Base-by-base conservation (phyloP, 2,797 vertebrate species). In the Crocodylus rhombifer region DNA sequence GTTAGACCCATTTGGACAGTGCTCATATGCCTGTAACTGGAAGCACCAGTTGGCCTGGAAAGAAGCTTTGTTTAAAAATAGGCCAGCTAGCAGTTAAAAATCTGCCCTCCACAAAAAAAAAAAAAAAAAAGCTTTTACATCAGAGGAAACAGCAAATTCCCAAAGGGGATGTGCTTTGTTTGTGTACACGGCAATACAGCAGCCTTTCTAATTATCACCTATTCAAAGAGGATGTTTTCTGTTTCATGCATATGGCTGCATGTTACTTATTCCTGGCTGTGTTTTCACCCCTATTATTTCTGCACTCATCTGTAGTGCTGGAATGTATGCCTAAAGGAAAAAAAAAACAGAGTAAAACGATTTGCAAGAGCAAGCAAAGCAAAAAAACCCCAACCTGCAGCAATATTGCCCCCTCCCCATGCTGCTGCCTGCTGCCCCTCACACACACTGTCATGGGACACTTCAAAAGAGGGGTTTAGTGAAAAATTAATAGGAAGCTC, bases 121-220 rank as follows among this genome's bases (percentile, higher is more conserved):
- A 13, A 57, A 23, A 26, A 7, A 74, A 63, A 15, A 26, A 81
- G 8, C 14, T 74, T 62, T 93, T 14, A 73, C 78, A 73, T 76
- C 21, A 87, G 67, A 87, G 36, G 42, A 89, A 94, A 60, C 80
- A 88, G 67, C 56, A 14, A 30, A 14, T 87, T 91, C 86, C 90
- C 84, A 56, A 92, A 86, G 77, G 89, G 71, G 16, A 56, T 1
- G 2, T 81, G 78, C 71, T 96, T 87, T 93, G 88, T 95, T 93
- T 91, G 51, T 14, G 28, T 67, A 92, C 80, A 91, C 0, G 11
- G 82, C 86, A 77, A 14, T 82, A 81, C 30, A 77, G 30, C 77
- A 86, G 65, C 56, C 88, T 83, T 92, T 93, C 88, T 94, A 91
- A 91, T 88, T 94, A 94, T 86, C 86, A 78, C 91, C 77, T 86